Evolutionary conservation across 1,140 invertebrate genomes (phyloP), one percentile per base, ranked within the genome.

Genomic region (Onthophagus taurus): DNA sequence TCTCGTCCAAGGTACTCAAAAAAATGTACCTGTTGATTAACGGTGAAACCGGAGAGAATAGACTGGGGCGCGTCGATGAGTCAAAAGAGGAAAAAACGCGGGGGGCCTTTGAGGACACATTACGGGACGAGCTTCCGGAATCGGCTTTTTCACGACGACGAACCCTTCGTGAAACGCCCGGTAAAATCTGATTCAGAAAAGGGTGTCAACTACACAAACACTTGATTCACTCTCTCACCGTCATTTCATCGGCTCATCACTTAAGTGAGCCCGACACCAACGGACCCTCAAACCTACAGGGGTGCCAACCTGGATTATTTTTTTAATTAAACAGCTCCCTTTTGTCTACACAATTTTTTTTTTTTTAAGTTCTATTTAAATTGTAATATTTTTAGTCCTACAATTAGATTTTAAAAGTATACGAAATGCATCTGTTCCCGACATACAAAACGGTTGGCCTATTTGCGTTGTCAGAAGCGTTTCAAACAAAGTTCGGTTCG

Each of bases 191-290:
- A 47, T 54, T 57, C 50, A n/a, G 48, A 52, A 53, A 52, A 53
- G 52, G 54, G 54, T 57, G 50, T 57, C 54, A 57, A 54, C 52
- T 50, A 47, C 52, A 57, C 54, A 54, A 52, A 54, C 54, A 54
- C 52, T 54, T 50, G 43, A 53, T 50, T 52, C 51, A 50, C 51
- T 50, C 47, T 51, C 45, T 53, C 45, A 31, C 47, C 49, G 47
- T 55, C 51, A 55, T 55, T 55, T 55, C 45, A 39, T 42, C 41
- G 43, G 49, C 35, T 53, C 48, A 50, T 50, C 51, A 29, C 24
- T 31, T 42, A 42, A 42, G 35, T 37, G 35, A 34, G 19, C 14
- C n/a, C n/a, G n/a, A n/a, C n/a, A n/a, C n/a, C n/a, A n/a, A n/a
- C n/a, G n/a, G n/a, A n/a, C n/a, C n/a, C n/a, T n/a, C n/a, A n/a